These are phyloP conservation scores for Climacteris rufus DNA, from an alignment of 2,113 vertebrate genomes.

Conservation along the genomic window DNA sequence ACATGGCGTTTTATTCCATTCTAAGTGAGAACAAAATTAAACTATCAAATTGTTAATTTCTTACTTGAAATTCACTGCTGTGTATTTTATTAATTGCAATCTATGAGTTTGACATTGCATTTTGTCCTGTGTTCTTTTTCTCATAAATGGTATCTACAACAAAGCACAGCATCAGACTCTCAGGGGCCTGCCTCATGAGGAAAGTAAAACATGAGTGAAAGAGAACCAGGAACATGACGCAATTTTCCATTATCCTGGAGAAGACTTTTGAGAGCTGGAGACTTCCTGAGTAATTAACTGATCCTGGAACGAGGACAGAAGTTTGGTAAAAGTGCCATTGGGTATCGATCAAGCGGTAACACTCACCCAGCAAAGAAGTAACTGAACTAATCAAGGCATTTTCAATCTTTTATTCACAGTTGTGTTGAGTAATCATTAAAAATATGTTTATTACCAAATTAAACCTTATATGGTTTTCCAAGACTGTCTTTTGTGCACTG, in stretches of 20 bases:
- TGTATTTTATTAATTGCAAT: neutral
- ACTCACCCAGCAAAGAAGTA: neutral
- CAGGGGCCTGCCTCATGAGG: neutral
- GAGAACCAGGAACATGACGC: neutral
- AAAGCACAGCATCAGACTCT: neutral
- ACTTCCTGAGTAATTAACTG: neutral
- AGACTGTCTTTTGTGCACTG: accelerated
- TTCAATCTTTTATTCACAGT: neutral
- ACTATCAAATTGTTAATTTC: neutral
- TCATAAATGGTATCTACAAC: neutral
- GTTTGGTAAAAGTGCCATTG: neutral
- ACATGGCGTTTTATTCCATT: neutral
- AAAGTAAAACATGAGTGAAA: neutral
- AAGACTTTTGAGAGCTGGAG: neutral
- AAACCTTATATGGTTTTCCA: neutral
- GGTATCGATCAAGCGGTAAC: neutral
- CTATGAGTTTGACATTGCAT: neutral
- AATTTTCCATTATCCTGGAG: neutral
- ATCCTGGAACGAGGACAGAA: neutral
- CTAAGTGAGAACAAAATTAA: neutral
- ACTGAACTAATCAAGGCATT: neutral
- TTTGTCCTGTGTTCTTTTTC: neutral
- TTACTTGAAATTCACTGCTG: neutral
- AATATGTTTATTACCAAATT: neutral
- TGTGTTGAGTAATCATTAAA: neutral